phyloP scores from a whole-genome alignment of 2,797 vertebrate species.

The Lagocephalus sceleratus region DNA sequence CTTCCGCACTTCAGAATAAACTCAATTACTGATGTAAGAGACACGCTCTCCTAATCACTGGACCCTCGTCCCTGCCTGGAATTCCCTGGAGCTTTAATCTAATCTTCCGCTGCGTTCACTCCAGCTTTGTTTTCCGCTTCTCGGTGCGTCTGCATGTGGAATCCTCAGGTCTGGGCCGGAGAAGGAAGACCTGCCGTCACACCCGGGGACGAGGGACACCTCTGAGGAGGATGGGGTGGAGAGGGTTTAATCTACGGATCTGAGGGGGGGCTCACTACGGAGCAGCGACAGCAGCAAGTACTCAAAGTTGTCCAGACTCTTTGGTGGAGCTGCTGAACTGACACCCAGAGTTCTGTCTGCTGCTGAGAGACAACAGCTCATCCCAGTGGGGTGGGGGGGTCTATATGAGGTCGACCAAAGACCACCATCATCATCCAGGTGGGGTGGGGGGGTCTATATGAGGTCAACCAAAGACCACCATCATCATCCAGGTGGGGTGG shows the following conservation, averaged over 20 bases:
- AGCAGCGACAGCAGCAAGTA: constrained; percentile 6
- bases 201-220: constrained; percentile 6
- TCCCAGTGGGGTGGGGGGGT: too few relatives aligned
- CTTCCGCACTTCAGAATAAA: constrained; percentile 65
- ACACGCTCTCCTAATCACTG: constrained; percentile 52
- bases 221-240: constrained; percentile 18
- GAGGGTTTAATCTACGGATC: constrained; percentile 27
- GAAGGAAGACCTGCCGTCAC: constrained; percentile 21
- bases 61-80: constrained; percentile 40
- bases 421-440: too few relatives aligned
- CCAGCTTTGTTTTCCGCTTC: background rate
- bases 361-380: too few relatives aligned
- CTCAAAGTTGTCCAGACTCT: constrained; percentile 32
- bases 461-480: too few relatives aligned
- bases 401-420: too few relatives aligned
- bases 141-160: constrained; percentile 22
- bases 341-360: constrained; percentile 2
- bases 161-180: constrained; percentile 14
- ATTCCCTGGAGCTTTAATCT: constrained; percentile 50
- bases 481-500: too few relatives aligned
- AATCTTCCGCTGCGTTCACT: constrained; percentile 36
- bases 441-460: too few relatives aligned
- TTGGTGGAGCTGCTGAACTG: constrained; percentile 26
- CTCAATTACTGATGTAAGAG: constrained; percentile 58
- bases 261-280: constrained; percentile 12